These are phyloP conservation scores for Pelobates fuscus DNA, from an alignment of 2,113 vertebrate species.

Conservation along the genomic window DNA sequence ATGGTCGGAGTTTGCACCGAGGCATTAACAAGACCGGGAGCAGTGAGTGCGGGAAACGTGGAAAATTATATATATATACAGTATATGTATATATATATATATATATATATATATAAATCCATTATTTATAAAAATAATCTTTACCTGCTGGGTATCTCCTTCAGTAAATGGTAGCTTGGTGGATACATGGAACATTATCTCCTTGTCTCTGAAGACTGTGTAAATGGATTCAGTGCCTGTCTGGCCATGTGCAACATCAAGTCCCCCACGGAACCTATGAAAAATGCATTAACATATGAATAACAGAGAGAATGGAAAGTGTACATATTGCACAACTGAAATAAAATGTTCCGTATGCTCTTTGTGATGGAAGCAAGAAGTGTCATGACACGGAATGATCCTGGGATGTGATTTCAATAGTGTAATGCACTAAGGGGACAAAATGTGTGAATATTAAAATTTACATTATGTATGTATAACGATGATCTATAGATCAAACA, in stretches of 20 bases:
- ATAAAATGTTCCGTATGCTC: too few relatives aligned
- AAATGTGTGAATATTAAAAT: too few relatives aligned
- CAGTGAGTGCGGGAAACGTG: too few relatives aligned
- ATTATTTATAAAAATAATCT: not conserved
- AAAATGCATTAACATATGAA: not conserved
- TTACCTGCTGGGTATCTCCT: slow-evolving; percentile 89
- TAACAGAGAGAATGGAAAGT: not conserved
- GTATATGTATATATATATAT: not conserved
- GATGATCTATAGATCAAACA: too few relatives aligned
- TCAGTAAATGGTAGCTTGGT: slow-evolving; percentile 93
- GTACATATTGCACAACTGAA: not conserved
- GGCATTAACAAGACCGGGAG: too few relatives aligned
- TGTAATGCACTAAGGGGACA: too few relatives aligned
- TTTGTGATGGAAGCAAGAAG: too few relatives aligned
- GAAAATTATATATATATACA: not conserved
- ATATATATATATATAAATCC: too few relatives aligned
- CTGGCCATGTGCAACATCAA: slow-evolving; percentile 92
- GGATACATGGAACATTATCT: slow-evolving; percentile 97
- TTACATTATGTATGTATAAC: too few relatives aligned
- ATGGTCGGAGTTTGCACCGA: too few relatives aligned
- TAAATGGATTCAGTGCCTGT: slow-evolving; percentile 89
- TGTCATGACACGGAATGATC: too few relatives aligned
- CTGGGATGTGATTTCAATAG: too few relatives aligned
- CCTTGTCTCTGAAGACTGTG: slow-evolving; percentile 85
- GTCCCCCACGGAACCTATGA: slow-evolving; percentile 87